These are phyloP conservation scores for Peromyscus polionotus DNA, from an alignment of 2,113 vertebrate species.

Conservation along the genomic window DNA sequence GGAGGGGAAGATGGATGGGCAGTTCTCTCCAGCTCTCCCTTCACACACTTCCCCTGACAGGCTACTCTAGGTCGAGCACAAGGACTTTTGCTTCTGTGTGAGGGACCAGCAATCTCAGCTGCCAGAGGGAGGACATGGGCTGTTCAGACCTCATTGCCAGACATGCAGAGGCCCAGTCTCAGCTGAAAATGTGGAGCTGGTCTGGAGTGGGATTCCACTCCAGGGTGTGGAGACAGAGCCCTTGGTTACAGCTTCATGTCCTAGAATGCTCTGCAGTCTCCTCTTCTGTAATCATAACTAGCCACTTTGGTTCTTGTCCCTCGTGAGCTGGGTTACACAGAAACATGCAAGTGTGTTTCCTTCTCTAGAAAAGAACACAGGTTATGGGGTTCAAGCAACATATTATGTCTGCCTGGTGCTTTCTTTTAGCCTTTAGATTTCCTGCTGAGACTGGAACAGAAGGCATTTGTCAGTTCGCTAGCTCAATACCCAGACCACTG, in stretches of 20 bases:
- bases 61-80: background rate
- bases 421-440: background rate
- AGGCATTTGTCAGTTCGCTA: background rate
- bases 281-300: background rate
- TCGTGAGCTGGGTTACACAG: background rate
- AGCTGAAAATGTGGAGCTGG: background rate
- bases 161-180: background rate
- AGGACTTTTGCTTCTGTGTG: background rate
- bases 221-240: background rate
- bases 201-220: background rate
- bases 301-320: background rate
- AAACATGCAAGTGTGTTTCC: background rate
- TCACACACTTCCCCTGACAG: background rate
- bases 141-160: background rate
- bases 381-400: background rate
- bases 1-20: background rate
- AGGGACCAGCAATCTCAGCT: background rate
- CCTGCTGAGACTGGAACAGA: background rate
- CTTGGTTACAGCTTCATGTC: no score
- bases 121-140: background rate
- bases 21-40: background rate
- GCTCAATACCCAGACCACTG: background rate
- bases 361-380: background rate
- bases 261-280: background rate
- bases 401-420: background rate